phyloP scores from a whole-genome alignment of 2,797 vertebrate species.

The Enteromius treurensis region DNA sequence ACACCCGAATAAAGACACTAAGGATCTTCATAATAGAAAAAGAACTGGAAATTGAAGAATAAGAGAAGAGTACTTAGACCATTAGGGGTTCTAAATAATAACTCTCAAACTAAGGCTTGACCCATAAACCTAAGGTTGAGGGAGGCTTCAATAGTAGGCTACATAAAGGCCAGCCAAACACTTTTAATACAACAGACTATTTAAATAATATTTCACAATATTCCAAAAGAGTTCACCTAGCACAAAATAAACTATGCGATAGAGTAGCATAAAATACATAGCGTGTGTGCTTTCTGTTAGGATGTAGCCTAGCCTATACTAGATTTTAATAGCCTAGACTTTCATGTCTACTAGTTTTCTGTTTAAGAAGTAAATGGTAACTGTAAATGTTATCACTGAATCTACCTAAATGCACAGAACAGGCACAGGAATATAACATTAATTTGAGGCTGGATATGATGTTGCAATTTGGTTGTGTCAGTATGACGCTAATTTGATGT shows the following conservation, averaged over 20 bases:
- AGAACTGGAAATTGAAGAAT: neutral
- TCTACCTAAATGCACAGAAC: neutral
- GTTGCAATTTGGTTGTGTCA: neutral
- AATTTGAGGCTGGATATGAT: neutral
- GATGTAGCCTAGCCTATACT: neutral
- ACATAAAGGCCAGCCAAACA: neutral
- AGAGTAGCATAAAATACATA: neutral
- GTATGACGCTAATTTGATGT: neutral
- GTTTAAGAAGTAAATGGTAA: neutral
- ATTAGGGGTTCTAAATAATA: slow-evolving; percentile 3
- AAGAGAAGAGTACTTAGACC: neutral
- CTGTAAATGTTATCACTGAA: neutral
- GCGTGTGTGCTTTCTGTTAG: neutral
- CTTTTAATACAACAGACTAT: neutral
- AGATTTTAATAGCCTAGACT: neutral
- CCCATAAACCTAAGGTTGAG: neutral
- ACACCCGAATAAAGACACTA: neutral
- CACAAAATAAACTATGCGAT: neutral
- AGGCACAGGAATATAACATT: neutral
- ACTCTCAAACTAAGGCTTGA: slow-evolving; percentile 2
- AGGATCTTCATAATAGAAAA: neutral
- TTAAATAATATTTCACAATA: neutral
- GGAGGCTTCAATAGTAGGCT: neutral
- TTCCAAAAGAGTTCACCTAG: neutral
- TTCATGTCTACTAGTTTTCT: neutral